A percentile compares a stretch with the other conserved stretches of the same genome.
Evolutionary conservation across 1,140 invertebrate species (phyloP).

Genomic region (Temnothorax longispinosus): DNA sequence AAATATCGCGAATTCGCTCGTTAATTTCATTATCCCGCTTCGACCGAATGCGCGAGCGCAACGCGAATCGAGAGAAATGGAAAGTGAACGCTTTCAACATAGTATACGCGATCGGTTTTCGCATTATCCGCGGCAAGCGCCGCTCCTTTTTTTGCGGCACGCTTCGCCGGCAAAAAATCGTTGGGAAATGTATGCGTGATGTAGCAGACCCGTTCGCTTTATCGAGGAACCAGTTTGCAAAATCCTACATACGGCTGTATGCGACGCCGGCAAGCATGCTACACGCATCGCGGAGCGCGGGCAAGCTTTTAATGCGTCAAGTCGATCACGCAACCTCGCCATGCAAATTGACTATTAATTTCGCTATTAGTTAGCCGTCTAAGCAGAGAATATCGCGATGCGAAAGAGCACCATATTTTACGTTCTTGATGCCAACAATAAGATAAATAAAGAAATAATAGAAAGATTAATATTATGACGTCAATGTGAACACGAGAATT

Average conservation of each 20-base stretch:
- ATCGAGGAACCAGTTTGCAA: constrained; percentile 60
- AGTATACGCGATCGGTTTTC: constrained; percentile 47
- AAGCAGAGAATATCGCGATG: neutral
- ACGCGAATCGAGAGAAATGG: constrained; percentile 22
- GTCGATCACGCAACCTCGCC: constrained; percentile 49
- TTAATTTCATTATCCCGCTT: constrained; percentile 31
- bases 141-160: constrained; percentile 37
- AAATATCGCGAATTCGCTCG: neutral
- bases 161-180: constrained; percentile 30
- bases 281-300: constrained; percentile 39
- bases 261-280: constrained; percentile 27
- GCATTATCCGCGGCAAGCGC: constrained; percentile 38
- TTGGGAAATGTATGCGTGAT: constrained; percentile 50
- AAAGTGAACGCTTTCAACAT: constrained; percentile 51
- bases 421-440: neutral
- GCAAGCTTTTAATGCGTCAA: constrained; percentile 54
- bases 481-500: neutral
- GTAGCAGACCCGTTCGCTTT: constrained; percentile 59
- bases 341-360: constrained; percentile 58
- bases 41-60: neutral
- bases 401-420: neutral
- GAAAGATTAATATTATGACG: neutral
- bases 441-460: neutral
- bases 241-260: constrained; percentile 34
- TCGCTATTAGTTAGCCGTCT: constrained; percentile 30